A percentile compares a stretch with the other conserved stretches of the same genome.
These are phyloP conservation scores for Atherinosoma microstoma DNA, from an alignment of 2,797 vertebrate genomes.

Conservation along the genomic window DNA sequence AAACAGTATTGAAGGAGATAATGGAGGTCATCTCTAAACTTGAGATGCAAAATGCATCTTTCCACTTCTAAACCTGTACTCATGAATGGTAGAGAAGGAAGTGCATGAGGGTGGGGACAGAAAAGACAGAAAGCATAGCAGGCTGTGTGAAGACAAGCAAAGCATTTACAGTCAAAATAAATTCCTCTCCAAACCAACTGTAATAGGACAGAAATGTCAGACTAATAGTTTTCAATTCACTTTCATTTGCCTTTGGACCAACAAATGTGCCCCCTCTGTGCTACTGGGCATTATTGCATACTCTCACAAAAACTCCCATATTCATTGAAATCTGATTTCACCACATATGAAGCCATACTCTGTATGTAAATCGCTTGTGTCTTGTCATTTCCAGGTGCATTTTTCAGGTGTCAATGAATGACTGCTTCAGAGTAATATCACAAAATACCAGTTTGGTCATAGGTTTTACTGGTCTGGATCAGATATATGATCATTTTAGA, in stretches of 20 bases:
- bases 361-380: neutral
- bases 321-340: conserved; percentile 7
- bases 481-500: neutral
- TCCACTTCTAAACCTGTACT: conserved; percentile 17
- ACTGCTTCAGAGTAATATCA: neutral
- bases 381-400: neutral
- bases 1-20: conserved; percentile 25
- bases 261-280: conserved; percentile 59
- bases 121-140: conserved; percentile 3
- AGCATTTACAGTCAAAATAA: conserved; percentile 34
- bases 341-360: neutral
- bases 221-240: conserved; percentile 71
- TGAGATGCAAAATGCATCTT: conserved; percentile 25
- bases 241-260: conserved; percentile 66
- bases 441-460: neutral
- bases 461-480: neutral
- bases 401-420: neutral
- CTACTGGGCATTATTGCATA: conserved; percentile 25
- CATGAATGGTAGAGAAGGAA: conserved; percentile 9
- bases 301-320: neutral
- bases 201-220: conserved; percentile 53
- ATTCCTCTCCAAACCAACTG: conserved; percentile 48
- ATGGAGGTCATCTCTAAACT: conserved; percentile 23
- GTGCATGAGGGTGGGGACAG: neutral
- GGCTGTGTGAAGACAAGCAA: conserved; percentile 11